These are phyloP conservation scores for Argopecten irradians DNA, from an alignment of 1,140 invertebrate species.

Conservation along the genomic window DNA sequence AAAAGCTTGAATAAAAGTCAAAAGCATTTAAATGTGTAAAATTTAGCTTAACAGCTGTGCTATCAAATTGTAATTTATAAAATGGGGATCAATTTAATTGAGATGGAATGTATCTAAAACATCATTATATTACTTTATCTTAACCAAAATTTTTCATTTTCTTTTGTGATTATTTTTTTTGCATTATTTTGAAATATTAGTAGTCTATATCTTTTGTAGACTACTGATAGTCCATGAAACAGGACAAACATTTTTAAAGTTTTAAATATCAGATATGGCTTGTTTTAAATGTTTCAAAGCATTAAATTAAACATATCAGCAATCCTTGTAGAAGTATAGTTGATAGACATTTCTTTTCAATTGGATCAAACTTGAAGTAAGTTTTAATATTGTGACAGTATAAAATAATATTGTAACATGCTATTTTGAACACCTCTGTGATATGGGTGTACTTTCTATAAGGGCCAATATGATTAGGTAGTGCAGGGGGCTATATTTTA, in stretches of 20 bases:
- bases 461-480: background rate
- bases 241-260: background rate
- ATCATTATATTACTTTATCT: too few species aligned
- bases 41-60: too few species aligned
- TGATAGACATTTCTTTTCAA: background rate
- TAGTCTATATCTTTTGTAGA: background rate
- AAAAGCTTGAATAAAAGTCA: too few species aligned
- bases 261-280: background rate
- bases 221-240: background rate
- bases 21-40: too few species aligned
- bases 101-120: too few species aligned
- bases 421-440: constrained; percentile 5
- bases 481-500: background rate
- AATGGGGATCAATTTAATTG: too few species aligned
- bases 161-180: background rate
- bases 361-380: background rate
- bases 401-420: constrained; percentile 17
- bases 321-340: background rate
- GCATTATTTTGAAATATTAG: background rate
- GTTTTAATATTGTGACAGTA: background rate
- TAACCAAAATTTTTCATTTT: background rate
- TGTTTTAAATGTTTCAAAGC: background rate
- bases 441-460: constrained; percentile 17
- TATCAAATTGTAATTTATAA: too few species aligned
- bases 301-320: background rate